Evolutionary conservation across 2,113 vertebrate genomes (phyloP).

Genomic region (Acrocephalus kingi): DNA sequence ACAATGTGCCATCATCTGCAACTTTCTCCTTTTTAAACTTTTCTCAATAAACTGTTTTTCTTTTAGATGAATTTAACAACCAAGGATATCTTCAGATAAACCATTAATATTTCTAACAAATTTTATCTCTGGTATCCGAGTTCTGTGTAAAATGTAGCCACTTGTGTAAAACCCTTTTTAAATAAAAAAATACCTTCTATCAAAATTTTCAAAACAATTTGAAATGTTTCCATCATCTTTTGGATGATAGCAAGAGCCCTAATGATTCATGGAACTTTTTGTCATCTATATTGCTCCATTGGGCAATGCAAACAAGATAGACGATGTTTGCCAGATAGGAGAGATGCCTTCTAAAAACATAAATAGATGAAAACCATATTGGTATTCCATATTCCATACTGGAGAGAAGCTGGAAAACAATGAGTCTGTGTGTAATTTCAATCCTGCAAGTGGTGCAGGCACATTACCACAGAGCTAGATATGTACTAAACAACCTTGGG

Average conservation of each 20-base stretch:
- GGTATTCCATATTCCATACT: too few species aligned
- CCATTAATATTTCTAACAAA: neutral
- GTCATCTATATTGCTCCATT: neutral
- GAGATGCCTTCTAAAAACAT: neutral
- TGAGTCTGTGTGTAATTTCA: neutral
- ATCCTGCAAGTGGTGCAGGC: neutral
- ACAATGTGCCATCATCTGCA: neutral
- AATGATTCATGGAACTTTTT: neutral
- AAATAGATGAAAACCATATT: neutral
- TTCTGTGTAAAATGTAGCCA: neutral
- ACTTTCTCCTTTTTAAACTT: neutral
- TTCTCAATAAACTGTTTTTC: neutral
- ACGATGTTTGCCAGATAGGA: neutral
- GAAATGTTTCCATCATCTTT: neutral
- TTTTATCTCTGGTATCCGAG: neutral
- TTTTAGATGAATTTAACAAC: neutral
- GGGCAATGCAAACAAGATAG: neutral
- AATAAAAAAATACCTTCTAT: neutral
- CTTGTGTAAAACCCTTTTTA: neutral
- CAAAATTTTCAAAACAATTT: neutral
- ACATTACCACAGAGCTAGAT: neutral
- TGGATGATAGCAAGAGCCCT: neutral
- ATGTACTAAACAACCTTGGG: neutral
- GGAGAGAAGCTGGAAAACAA: neutral
- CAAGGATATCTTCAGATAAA: neutral